A percentile compares a stretch with the other conserved stretches of the same genome.
These are phyloP conservation scores for Drosophila pseudotakahashii DNA, from an alignment of 2,888 invertebrate genomes.

Conservation along the genomic window DNA sequence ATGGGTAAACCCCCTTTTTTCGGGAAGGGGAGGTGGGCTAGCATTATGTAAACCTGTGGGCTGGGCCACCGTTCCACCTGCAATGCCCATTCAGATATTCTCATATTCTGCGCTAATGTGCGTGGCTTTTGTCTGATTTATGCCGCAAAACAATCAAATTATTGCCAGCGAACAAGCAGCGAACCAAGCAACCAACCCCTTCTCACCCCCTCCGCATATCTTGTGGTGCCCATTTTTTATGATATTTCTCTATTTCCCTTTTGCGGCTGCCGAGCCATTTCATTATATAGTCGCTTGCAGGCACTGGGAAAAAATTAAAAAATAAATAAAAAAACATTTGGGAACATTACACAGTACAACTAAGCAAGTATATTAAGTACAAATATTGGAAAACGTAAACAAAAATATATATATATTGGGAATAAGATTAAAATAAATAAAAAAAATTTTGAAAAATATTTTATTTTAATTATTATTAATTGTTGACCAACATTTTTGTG, in stretches of 20 bases:
- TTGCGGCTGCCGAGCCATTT: conserved; percentile 40
- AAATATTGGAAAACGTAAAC: background rate
- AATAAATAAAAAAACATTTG: too few species aligned
- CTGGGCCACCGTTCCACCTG: conserved; percentile 35
- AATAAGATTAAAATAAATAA: too few species aligned
- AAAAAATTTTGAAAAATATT: too few species aligned
- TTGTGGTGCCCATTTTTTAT: conserved; percentile 18
- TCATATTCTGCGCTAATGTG: conserved; percentile 49
- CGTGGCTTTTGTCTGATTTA: conserved; percentile 68
- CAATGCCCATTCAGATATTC: background rate
- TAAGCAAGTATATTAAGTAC: background rate
- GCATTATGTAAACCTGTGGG: conserved; percentile 33
- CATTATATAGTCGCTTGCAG: conserved; percentile 36
- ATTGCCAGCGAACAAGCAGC: conserved; percentile 44
- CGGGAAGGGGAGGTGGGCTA: background rate
- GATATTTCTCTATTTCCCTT: conserved; percentile 40
- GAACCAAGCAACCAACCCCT: conserved; percentile 3
- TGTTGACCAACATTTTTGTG: too few species aligned
- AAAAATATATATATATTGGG: too few species aligned
- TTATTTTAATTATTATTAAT: background rate
- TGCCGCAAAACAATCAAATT: conserved; percentile 71
- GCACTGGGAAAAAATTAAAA: conserved; percentile 12
- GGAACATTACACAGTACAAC: background rate
- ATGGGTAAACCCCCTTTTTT: background rate
- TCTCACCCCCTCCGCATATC: background rate